A percentile compares a stretch with the other conserved stretches of the same genome.
These are phyloP conservation scores for Acridotheres tristis DNA, from an alignment of 2,797 vertebrate genomes.

Conservation along the genomic window DNA sequence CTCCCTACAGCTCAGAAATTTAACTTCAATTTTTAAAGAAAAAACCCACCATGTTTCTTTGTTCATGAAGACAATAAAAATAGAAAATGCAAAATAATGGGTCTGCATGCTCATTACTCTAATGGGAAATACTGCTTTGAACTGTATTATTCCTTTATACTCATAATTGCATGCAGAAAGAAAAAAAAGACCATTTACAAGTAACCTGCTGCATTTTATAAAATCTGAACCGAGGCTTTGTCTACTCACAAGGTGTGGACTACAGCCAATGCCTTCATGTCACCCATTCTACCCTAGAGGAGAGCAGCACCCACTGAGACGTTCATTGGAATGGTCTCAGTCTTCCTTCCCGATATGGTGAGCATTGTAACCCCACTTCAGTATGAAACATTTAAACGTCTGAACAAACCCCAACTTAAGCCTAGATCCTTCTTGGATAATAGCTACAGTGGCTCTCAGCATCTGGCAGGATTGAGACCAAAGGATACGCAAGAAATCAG, in stretches of 20 bases:
- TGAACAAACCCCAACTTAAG: background rate
- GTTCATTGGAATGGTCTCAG: background rate
- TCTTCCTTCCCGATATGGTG: background rate
- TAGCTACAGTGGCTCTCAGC: background rate
- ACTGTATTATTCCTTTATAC: background rate
- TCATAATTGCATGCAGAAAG: background rate
- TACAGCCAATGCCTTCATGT: background rate
- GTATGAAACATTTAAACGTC: background rate
- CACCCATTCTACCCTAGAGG: rapidly evolving
- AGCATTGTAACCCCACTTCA: background rate
- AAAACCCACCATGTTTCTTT: background rate
- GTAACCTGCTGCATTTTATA: background rate
- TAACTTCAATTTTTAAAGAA: background rate
- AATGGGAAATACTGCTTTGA: background rate
- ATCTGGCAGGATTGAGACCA: background rate
- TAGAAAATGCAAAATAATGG: background rate
- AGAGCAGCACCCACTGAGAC: background rate
- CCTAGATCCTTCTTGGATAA: background rate
- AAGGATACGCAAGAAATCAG: conserved; percentile 6
- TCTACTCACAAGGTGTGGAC: background rate
- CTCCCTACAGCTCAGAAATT: background rate
- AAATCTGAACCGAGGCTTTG: background rate
- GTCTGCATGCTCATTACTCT: background rate
- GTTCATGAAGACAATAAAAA: background rate
- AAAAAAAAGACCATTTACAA: background rate